phyloP scores from a whole-genome alignment of 1,140 invertebrate species.

The Choristoneura fumiferana region DNA sequence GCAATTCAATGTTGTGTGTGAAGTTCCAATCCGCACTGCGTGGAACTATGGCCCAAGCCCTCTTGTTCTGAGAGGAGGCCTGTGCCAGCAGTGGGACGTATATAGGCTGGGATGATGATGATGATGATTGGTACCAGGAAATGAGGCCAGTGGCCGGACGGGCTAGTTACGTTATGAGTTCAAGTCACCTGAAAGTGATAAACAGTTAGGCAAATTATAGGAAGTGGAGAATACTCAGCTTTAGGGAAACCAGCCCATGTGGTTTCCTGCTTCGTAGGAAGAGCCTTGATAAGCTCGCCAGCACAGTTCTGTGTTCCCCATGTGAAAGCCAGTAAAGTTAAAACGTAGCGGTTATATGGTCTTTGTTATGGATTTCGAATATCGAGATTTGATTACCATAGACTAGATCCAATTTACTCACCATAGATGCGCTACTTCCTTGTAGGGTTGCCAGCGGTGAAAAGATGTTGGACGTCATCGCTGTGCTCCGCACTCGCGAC shows the following conservation, averaged over 20 bases:
- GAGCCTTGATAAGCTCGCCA: background rate
- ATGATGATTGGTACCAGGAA: too few relatives aligned
- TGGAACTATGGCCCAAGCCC: too few relatives aligned
- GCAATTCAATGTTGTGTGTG: too few relatives aligned
- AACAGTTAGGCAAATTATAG: too few relatives aligned
- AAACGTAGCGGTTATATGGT: background rate
- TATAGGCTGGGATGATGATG: too few relatives aligned
- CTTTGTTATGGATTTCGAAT: background rate
- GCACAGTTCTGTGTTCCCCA: background rate
- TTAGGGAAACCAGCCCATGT: background rate
- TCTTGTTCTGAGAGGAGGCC: too few relatives aligned
- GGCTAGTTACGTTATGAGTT: background rate
- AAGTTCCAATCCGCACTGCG: too few relatives aligned
- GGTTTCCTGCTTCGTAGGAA: background rate
- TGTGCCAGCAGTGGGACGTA: too few relatives aligned
- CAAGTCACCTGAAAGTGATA: too few relatives aligned
- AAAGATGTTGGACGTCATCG: background rate
- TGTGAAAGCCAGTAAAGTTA: background rate
- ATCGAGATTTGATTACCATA: background rate
- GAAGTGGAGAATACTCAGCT: background rate
- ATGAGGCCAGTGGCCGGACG: too few relatives aligned
- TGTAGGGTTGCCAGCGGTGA: background rate
- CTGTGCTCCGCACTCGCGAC: background rate
- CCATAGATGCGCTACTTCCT: background rate
- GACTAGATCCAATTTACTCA: background rate